Percentiles rank a stretch among this genome's conserved stretches.
Conservation (phyloP, 2,888 invertebrate genomes). For the Orthosia gothica region DNA sequence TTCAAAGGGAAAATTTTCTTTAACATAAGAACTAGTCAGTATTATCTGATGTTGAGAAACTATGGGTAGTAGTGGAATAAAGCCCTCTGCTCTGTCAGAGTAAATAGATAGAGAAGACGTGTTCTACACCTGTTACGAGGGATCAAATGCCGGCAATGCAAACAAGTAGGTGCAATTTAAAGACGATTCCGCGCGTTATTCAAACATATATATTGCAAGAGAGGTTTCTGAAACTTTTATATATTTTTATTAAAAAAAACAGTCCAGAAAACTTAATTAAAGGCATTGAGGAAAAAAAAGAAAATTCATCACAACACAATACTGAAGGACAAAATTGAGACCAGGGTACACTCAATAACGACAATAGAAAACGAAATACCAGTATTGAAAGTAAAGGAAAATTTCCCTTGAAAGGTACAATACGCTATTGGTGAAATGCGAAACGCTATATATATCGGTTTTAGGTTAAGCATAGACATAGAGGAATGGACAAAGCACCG, state of each 20-base stretch:
- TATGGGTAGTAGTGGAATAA: neutral
- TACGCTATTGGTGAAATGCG: constrained; percentile 40
- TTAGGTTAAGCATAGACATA: constrained; percentile 10
- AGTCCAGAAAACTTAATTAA: no score
- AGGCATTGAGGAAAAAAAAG: neutral
- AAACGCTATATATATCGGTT: constrained; percentile 36
- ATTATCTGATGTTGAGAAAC: neutral
- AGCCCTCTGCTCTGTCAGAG: neutral
- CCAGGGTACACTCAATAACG: constrained; percentile 41
- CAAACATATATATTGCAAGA: neutral
- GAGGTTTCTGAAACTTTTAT: neutral
- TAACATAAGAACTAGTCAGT: neutral
- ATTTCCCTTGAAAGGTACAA: constrained; percentile 26
- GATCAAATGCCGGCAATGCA: neutral
- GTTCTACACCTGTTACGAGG: neutral
- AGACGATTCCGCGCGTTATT: neutral
- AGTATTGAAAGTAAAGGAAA: constrained; percentile 32
- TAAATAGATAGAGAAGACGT: neutral
- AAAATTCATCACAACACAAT: constrained; percentile 2
- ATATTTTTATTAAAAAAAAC: no score
- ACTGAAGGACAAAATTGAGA: neutral
- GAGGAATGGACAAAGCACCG: neutral
- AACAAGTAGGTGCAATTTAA: neutral
- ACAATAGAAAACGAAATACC: constrained; percentile 30
- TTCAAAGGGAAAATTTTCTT: neutral